Evolutionary conservation across 2,797 vertebrate species (phyloP), one percentile per base, ranked within the genome.

Genomic region (Apogon hyalosoma): DNA sequence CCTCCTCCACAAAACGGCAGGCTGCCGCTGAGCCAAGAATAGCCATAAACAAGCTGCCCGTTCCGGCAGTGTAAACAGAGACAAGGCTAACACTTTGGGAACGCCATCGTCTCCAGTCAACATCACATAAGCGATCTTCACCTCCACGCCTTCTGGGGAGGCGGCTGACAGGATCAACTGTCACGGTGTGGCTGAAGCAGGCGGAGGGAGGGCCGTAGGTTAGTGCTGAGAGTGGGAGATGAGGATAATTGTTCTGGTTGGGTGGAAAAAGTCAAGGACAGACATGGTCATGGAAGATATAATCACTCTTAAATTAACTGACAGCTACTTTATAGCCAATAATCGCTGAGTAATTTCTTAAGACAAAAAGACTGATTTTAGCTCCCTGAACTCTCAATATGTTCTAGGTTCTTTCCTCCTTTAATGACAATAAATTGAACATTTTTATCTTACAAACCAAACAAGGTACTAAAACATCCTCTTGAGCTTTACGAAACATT

Each of bases 1-100:
- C 63, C 62, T 77, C 78, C 75, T 75, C 70, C 43, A 59, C 63
- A 72, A 75, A 77, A 63, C 74, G 59, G 60, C 77, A 56, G 73
- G 54, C 74, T 55, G 75, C 61, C 55, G 65, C 72, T 10, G 67
- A 79, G 79, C 85, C 80, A 74, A 83, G 77, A 88, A 89, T 87
- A 88, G 75, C 69, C 72, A 67, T 63, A 79, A 87, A 88, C 86
- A 88, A 84, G 72, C 73, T 42, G 62, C 71, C 52, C 15, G 58
- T 74, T 75, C 79, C 72, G 63, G 65, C 80, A 66, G 72, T 72
- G 71, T 79, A 76, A 91, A 85, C 76, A 84, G 64, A 72, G 69
- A 31, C 72, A 54, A 51, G 69, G 74, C 58, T 28, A 75, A 73
- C 71, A 73, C 79, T 77, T 69, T 59, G 63, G 75, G 56, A 79